Evolutionary conservation across 2,888 invertebrate genomes (phyloP).

Genomic region (Mycalesis mineus): DNA sequence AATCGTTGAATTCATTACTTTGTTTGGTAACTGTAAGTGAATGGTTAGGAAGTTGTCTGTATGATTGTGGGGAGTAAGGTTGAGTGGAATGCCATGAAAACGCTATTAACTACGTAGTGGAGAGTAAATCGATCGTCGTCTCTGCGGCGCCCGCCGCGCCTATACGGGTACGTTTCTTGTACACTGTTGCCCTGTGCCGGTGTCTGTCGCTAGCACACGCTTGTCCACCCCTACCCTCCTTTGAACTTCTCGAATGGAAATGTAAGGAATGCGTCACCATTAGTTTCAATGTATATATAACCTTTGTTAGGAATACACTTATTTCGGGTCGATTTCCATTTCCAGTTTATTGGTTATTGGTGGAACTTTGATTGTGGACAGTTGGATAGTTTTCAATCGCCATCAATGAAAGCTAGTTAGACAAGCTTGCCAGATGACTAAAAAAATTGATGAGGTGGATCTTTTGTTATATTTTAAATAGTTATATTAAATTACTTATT

Average conservation of each 20-base stretch:
- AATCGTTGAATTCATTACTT: too few relatives aligned
- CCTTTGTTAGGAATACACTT: not conserved
- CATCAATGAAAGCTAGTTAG: too few relatives aligned
- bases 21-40: too few relatives aligned
- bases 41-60: too few relatives aligned
- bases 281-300: not conserved
- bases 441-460: too few relatives aligned
- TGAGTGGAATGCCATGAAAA: conserved; percentile 47
- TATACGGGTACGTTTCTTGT: conserved; percentile 14
- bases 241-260: not conserved
- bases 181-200: not conserved
- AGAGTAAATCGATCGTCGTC: conserved; percentile 67
- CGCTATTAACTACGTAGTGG: conserved; percentile 57
- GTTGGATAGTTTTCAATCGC: too few relatives aligned
- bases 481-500: too few relatives aligned
- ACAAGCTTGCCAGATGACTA: too few relatives aligned
- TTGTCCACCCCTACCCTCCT: conserved; percentile 11
- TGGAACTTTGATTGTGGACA: too few relatives aligned
- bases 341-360: too few relatives aligned
- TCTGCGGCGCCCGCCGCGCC: conserved; percentile 47
- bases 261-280: not conserved
- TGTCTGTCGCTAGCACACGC: conserved; percentile 15
- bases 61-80: not conserved
- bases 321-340: not conserved
- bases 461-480: too few relatives aligned